Conservation (phyloP, 2,797 vertebrate species). For the Chromis chromis region DNA sequence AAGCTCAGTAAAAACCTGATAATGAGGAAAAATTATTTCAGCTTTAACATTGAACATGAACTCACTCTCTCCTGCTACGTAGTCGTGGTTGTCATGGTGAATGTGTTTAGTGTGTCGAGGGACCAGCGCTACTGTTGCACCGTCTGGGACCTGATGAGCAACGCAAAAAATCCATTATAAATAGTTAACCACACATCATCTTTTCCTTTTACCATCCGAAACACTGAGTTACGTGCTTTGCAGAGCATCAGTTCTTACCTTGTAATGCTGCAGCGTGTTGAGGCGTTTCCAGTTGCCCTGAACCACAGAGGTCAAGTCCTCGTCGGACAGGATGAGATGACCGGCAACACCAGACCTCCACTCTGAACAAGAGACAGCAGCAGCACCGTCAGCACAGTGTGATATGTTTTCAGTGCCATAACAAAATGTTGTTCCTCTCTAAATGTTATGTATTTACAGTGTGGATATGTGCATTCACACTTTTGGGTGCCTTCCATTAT, state of each 20-base stretch:
- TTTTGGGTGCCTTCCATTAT: not conserved
- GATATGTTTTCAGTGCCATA: not conserved
- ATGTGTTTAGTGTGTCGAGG: conserved; percentile 94
- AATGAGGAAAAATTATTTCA: not conserved
- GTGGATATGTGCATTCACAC: not conserved
- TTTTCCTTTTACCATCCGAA: not conserved
- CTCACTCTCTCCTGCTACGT: conserved; percentile 97
- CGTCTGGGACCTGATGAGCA: conserved; percentile 90
- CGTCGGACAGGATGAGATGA: conserved; percentile 96
- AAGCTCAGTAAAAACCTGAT: not conserved
- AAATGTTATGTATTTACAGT: not conserved
- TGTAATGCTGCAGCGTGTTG: conserved; percentile 97
- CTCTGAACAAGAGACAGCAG: conserved; percentile 80
- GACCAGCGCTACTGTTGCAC: conserved; percentile 94
- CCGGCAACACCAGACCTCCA: conserved; percentile 97
- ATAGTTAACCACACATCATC: not conserved
- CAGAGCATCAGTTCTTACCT: conserved; percentile 80
- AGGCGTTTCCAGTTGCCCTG: conserved; percentile 97
- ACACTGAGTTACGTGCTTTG: no score
- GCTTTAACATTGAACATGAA: not conserved
- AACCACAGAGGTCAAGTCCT: conserved; percentile 95
- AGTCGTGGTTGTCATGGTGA: conserved; percentile 96
- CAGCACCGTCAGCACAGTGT: conserved; percentile 38
- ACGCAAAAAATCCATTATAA: not conserved
- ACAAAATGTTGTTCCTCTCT: no score